phyloP scores from a whole-genome alignment of 2,113 vertebrate species.

The Butorides virescens region DNA sequence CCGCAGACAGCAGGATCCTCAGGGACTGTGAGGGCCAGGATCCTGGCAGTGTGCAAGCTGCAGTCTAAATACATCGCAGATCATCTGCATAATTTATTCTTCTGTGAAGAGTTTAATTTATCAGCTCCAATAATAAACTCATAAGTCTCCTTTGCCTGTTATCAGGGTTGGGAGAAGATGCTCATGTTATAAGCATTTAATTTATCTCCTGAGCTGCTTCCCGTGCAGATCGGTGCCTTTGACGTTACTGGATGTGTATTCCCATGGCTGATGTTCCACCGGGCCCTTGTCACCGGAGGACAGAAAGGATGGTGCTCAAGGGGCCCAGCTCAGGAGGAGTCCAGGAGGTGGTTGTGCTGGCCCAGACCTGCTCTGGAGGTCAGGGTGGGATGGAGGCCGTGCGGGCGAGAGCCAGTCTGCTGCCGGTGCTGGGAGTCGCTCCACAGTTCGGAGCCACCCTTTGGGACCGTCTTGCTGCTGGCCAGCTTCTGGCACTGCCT shows the following conservation, averaged over 20 bases:
- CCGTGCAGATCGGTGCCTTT: neutral
- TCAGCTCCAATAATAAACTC: slow-evolving; percentile 45
- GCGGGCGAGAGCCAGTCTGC: neutral
- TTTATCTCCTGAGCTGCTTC: neutral
- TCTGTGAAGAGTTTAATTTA: slow-evolving; percentile 39
- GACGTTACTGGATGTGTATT: neutral
- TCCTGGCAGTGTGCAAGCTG: neutral
- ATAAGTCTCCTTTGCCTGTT: slow-evolving; percentile 13
- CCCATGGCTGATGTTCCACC: rapidly evolving
- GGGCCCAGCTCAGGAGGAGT: too few relatives aligned
- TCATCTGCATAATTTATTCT: slow-evolving; percentile 53
- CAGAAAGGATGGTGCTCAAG: neutral
- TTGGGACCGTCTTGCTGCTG: rapidly evolving
- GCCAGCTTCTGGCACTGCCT: neutral
- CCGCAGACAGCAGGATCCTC: neutral
- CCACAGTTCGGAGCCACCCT: neutral
- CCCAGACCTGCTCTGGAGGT: neutral
- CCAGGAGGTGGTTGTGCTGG: neutral
- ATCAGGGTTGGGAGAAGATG: neutral
- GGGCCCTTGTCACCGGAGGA: neutral
- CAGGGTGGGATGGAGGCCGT: neutral
- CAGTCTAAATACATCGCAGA: neutral
- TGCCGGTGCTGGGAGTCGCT: neutral
- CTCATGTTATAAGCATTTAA: neutral
- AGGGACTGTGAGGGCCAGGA: neutral